A percentile compares a stretch with the other conserved stretches of the same genome.
Evolutionary conservation across 1,140 invertebrate species (phyloP).

Genomic region (Zophobas morio): DNA sequence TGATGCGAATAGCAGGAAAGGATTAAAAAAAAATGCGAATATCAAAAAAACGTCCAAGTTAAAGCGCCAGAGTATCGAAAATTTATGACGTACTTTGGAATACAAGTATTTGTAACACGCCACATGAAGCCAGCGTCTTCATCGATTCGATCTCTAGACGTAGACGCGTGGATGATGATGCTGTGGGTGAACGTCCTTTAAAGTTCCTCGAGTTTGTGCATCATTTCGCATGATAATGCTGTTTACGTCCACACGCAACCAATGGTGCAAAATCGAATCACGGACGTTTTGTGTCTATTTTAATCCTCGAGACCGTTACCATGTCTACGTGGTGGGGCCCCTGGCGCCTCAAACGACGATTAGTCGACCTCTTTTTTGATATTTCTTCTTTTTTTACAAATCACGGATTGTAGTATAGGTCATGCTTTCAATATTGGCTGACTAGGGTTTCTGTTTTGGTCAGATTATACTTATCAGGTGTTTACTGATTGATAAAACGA

Average conservation of each 20-base stretch:
- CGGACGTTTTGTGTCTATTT: slow-evolving; percentile 46
- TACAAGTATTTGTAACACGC: too few relatives aligned
- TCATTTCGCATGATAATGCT: slow-evolving; percentile 12
- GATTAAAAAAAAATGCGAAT: too few relatives aligned
- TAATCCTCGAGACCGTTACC: slow-evolving; percentile 29
- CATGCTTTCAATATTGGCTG: background rate
- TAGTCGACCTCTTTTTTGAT: background rate
- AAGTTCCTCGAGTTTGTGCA: slow-evolving; percentile 31
- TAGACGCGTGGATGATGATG: slow-evolving; percentile 27
- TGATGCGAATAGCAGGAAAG: too few relatives aligned
- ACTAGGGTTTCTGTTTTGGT: background rate
- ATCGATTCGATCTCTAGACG: slow-evolving; percentile 25
- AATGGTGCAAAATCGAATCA: slow-evolving; percentile 41
- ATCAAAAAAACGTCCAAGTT: too few relatives aligned
- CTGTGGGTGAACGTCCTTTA: slow-evolving; percentile 45
- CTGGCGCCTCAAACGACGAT: slow-evolving; percentile 9
- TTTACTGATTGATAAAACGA: slow-evolving; percentile 15
- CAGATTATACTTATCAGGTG: slow-evolving; percentile 11
- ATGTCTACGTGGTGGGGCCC: slow-evolving; percentile 13
- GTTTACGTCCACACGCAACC: slow-evolving; percentile 3
- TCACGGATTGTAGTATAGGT: background rate
- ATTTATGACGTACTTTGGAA: too few relatives aligned
- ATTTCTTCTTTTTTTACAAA: too few relatives aligned
- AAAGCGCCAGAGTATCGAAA: too few relatives aligned
- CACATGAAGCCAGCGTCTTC: background rate